A percentile compares a stretch with the other conserved stretches of the same genome.
These are phyloP conservation scores for Megalonaias nervosa DNA, from an alignment of 1,140 invertebrate genomes.

Conservation along the genomic window DNA sequence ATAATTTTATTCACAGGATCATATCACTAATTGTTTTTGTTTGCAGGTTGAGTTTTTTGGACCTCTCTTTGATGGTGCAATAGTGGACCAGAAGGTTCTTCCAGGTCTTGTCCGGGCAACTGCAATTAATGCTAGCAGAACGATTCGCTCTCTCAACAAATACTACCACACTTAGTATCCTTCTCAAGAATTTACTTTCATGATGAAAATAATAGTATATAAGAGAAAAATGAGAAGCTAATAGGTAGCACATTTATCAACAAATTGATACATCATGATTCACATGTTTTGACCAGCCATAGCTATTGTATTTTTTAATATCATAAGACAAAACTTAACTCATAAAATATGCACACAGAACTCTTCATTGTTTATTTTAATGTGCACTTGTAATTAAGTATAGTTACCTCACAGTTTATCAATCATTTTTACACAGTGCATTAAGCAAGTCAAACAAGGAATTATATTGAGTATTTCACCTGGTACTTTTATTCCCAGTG, in stretches of 20 bases:
- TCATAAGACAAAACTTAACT: not conserved
- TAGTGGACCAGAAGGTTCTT: constrained; percentile 87
- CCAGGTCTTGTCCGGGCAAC: constrained; percentile 92
- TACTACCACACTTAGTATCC: constrained; percentile 92
- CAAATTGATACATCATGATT: not conserved
- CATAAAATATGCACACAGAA: too few relatives aligned
- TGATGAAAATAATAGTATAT: not conserved
- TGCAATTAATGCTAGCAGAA: constrained; percentile 92
- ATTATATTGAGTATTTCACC: not conserved
- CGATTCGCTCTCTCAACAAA: constrained; percentile 88
- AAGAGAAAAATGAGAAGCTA: not conserved
- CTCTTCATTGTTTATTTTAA: not conserved
- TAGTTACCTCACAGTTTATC: not conserved
- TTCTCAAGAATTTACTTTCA: constrained; percentile 43
- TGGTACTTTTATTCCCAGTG: not conserved
- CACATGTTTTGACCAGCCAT: not conserved
- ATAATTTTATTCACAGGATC: not conserved
- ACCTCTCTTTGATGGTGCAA: constrained; percentile 94
- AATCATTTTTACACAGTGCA: not conserved
- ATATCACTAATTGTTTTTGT: constrained; percentile 36
- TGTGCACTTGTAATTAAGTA: not conserved
- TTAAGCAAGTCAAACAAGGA: not conserved
- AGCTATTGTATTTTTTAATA: not conserved
- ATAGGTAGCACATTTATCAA: not conserved
- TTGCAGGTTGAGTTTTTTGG: constrained; percentile 93